Evolutionary conservation across 2,113 vertebrate species (phyloP), one percentile per base, ranked within the genome.

Genomic region (Nothobranchius furzeri): DNA sequence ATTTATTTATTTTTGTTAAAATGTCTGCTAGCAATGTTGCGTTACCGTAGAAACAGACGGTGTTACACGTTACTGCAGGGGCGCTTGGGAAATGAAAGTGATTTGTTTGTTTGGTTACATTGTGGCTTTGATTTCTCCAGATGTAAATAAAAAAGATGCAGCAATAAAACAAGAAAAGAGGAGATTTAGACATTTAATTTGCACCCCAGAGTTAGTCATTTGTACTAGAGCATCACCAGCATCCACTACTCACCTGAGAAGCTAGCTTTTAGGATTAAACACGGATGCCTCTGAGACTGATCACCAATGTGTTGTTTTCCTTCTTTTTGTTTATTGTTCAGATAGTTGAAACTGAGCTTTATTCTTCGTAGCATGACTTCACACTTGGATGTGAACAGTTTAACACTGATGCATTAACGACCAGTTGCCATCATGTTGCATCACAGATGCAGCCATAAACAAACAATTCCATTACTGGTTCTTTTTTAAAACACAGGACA

Each of bases 31-130:
- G 68, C 51, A 63, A 59, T 64, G 3, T 55, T 46, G 57, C 24
- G 64, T 74, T 74, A 79, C 66, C 75, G 70, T 51, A 52, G 68
- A 58, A 83, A 83, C 68, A 61, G 64, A 50, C 68, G 70, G 47
- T 82, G 54, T 71, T 45, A n/a, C 37, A 40, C 25, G 9, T 51
- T 50, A 69, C 60, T 58, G 58, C 59, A 46, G 70, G 73, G 73
- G 49, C 61, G 13, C 50, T 14, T 58, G 45, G 47, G 53, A 73
- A 73, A 73, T 62, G 9, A 70, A 61, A 53, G 79, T 70, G 51
- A 40, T 1, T 14, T 48, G 14, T 73, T 82, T 78, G 51, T 71
- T 70, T 70, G 55, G 4, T 42, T 70, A 8, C 30, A 40, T 35
- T 53, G 49, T 35, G 30, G 60, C 35, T 60, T 17, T 53, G 24